Percentiles rank a stretch among this genome's conserved stretches.
Evolutionary conservation across 2,797 vertebrate genomes (phyloP).

Genomic region (Paratrypauchen microcephalus): DNA sequence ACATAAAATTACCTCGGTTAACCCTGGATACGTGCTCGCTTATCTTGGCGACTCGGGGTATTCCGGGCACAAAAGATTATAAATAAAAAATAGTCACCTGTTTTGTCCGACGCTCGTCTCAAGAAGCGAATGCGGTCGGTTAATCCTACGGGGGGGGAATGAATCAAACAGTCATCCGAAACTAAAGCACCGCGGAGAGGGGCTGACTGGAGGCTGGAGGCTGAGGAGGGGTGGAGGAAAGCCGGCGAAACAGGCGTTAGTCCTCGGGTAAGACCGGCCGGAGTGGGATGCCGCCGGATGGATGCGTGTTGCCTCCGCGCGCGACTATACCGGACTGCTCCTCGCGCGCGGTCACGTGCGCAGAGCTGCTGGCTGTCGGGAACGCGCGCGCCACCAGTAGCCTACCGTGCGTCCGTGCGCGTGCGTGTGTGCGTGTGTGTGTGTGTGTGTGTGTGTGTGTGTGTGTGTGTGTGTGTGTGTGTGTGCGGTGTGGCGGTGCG

Average conservation of each 20-base stretch:
- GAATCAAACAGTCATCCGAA: constrained; percentile 12
- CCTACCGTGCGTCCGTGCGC: too few relatives aligned
- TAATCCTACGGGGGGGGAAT: constrained; percentile 21
- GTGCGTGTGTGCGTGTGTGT: too few relatives aligned
- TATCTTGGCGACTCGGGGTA: constrained; percentile 23
- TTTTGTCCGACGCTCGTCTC: constrained; percentile 22
- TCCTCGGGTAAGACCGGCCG: constrained; percentile 19
- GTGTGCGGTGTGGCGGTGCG: too few relatives aligned
- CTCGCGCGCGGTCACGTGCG: too few relatives aligned
- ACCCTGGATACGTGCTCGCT: constrained; percentile 5
- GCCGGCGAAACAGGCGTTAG: not conserved
- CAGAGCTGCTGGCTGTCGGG: not conserved
- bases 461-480: too few relatives aligned
- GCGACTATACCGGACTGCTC: too few relatives aligned
- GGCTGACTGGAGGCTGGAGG: too few relatives aligned
- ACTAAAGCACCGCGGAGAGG: too few relatives aligned
- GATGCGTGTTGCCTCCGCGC: not conserved
- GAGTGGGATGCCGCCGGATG: not conserved
- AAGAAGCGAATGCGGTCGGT: constrained; percentile 48
- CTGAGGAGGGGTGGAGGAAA: too few relatives aligned
- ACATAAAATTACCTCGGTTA: constrained; percentile 5
- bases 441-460: too few relatives aligned
- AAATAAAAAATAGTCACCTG: constrained; percentile 52
- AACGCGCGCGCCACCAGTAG: not conserved
- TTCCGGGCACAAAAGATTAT: constrained; percentile 8